phyloP scores from a whole-genome alignment of 2,888 invertebrate genomes.

The Heteromyza rotundicornis region DNA sequence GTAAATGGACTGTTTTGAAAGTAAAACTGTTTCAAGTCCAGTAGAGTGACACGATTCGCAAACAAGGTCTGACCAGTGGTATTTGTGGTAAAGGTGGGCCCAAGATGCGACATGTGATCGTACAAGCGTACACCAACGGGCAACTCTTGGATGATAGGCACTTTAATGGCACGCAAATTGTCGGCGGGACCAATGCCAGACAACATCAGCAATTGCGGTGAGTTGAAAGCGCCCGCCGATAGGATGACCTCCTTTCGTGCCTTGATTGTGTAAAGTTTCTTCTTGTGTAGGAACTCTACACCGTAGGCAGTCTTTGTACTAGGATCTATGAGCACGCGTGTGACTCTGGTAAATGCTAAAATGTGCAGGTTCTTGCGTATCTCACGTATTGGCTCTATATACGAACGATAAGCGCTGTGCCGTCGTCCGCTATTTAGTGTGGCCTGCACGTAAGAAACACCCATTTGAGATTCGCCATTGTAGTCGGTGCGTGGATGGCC shows the following conservation, averaged over 20 bases:
- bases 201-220: constrained; percentile 88
- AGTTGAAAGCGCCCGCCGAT: constrained; percentile 85
- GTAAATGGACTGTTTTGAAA: constrained; percentile 55
- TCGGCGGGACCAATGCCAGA: constrained; percentile 73
- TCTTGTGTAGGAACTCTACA: constrained; percentile 70
- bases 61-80: constrained; percentile 49
- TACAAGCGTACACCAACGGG: constrained; percentile 73
- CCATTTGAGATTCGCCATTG: constrained; percentile 69
- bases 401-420: constrained; percentile 72
- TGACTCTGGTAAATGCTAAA: constrained; percentile 69
- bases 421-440: constrained; percentile 69
- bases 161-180: constrained; percentile 65
- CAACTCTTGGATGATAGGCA: constrained; percentile 69
- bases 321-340: constrained; percentile 71
- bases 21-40: constrained; percentile 25
- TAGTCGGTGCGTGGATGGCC: constrained; percentile 75
- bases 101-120: constrained; percentile 64
- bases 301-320: constrained; percentile 71
- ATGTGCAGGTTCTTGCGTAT: constrained; percentile 70
- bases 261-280: constrained; percentile 62
- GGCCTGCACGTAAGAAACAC: constrained; percentile 72
- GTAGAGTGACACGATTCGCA: background rate
- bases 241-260: constrained; percentile 83
- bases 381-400: constrained; percentile 66
- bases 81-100: constrained; percentile 58